Percentiles rank a stretch among this genome's conserved stretches.
Evolutionary conservation across 2,797 vertebrate species (phyloP).

Genomic region (Denticeps clupeoides): DNA sequence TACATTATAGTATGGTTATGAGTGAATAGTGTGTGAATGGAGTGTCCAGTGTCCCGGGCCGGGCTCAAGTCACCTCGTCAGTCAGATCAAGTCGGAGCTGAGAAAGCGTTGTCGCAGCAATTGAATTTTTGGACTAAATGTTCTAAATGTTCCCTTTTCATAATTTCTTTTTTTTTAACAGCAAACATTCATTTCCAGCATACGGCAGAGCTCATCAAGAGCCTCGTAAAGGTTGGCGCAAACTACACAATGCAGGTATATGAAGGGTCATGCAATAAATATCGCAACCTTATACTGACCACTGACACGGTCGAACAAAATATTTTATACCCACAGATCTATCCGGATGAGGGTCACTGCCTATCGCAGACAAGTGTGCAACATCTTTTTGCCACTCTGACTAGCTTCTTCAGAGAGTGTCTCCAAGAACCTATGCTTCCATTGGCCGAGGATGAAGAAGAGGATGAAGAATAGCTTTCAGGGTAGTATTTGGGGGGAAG

Average conservation of each 20-base stretch:
- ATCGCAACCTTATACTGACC: neutral
- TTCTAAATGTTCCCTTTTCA: too few relatives aligned
- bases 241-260: conserved; percentile 96
- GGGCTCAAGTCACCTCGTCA: too few relatives aligned
- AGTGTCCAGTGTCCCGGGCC: too few relatives aligned
- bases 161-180: conserved; percentile 50
- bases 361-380: conserved; percentile 78
- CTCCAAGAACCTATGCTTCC: conserved; percentile 77
- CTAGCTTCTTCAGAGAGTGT: conserved; percentile 88
- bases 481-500: conserved; percentile 29
- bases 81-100: too few relatives aligned
- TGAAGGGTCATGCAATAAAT: neutral
- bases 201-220: conserved; percentile 90
- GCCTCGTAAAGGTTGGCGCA: conserved; percentile 82
- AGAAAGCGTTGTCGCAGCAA: too few relatives aligned
- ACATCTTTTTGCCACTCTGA: conserved; percentile 80
- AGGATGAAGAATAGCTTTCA: conserved; percentile 71
- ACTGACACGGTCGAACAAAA: neutral
- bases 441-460: conserved; percentile 80
- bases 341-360: conserved; percentile 89
- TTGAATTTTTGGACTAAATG: too few relatives aligned
- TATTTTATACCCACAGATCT: conserved; percentile 73
- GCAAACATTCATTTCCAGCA: conserved; percentile 96
- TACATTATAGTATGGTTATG: too few relatives aligned
- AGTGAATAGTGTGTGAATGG: too few relatives aligned